Conservation (phyloP, 2,797 vertebrate species). For the Tinamus major region DNA sequence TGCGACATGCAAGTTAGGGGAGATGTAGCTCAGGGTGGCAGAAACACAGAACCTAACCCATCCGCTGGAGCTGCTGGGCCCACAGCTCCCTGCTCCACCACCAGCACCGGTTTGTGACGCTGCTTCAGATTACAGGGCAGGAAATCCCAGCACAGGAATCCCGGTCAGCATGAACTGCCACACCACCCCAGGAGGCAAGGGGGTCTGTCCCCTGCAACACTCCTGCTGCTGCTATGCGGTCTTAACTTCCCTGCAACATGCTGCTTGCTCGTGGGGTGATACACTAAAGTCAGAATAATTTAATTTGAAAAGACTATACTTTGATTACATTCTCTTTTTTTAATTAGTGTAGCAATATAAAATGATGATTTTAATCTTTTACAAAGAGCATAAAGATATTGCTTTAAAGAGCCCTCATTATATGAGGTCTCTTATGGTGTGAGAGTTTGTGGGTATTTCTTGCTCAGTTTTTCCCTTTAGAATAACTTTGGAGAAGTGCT, state of each 20-base stretch:
- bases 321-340: not conserved
- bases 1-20: too few relatives aligned
- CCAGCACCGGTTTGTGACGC: not conserved
- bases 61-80: not conserved
- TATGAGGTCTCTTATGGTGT: not conserved
- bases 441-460: not conserved
- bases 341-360: not conserved
- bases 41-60: not conserved
- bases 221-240: not conserved
- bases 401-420: not conserved
- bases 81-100: not conserved
- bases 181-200: not conserved
- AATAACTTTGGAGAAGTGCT: not conserved
- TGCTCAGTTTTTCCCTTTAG: not conserved
- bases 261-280: not conserved
- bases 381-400: not conserved
- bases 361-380: not conserved
- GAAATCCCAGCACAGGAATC: not conserved
- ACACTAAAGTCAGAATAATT: conserved; percentile 10
- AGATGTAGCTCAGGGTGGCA: not conserved
- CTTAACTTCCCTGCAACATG: not conserved
- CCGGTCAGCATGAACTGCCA: not conserved
- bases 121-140: not conserved
- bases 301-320: not conserved
- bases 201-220: not conserved